Base-by-base conservation (phyloP, 2,888 invertebrate genomes). In the Malacosoma neustria region DNA sequence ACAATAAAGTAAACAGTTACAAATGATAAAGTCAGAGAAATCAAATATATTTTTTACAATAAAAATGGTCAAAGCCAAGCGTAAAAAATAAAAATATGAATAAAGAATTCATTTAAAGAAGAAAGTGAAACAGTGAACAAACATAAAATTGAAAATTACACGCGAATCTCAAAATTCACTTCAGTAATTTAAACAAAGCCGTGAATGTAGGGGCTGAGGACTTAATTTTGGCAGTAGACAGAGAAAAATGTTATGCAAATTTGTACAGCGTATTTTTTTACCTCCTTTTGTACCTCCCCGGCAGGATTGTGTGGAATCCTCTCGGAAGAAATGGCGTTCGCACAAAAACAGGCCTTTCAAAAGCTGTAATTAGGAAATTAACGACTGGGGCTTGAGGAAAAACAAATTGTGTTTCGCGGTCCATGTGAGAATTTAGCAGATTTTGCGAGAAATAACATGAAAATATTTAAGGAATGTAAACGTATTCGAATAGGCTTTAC, bases 211-310 rank as follows among this genome's bases (percentile, higher is more conserved):
- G 60, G 65, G 58, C 63, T 56, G 61, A 68, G 58, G 68, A 72
- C 80, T 79, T 80, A 77, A 82, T 81, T 81, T 81, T 54, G 69
- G 71, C 55, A 51, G 56, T 56, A 75, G 71, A 70, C 69, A 70
- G 70, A 66, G 70, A 79, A 77, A 82, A 82, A 79, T 76, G 75
- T 72, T 79, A 84, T 82, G 84, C 71, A 85, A 85, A 85, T 84
- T 85, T 80, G 80, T 81, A 82, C 81, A 77, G 61, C 68, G 74
- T 81, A 76, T 81, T 85, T 80, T 80, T 81, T 79, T 73, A 77
- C 72, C 22, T 22, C 22, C 5, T 5, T 9, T 3, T 22, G 5
- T 82, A 76, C 74, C 76, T 80, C 64, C 66, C 69, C 63, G 61
- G 52, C 62, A 57, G 66, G 67, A 68, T 63, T 66, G 60, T 58